These are phyloP conservation scores for Synaphobranchus kaupii DNA, from an alignment of 2,797 vertebrate species.

Conservation along the genomic window DNA sequence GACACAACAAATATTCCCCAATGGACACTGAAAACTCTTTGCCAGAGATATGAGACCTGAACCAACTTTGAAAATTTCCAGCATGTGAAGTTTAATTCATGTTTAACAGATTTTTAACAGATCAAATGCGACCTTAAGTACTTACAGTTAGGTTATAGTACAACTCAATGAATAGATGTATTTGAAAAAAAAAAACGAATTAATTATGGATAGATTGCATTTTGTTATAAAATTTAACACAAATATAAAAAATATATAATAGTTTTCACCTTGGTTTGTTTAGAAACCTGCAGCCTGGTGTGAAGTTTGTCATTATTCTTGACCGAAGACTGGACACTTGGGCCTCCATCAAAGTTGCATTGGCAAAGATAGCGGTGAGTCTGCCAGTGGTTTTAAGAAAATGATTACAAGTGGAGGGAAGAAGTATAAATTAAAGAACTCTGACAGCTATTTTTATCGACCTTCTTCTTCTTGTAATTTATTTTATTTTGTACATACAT, in stretches of 20 bases:
- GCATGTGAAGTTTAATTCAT: no score
- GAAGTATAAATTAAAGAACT: neutral
- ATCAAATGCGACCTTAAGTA: no score
- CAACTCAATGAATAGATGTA: neutral
- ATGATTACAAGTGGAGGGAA: neutral
- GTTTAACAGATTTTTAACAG: no score
- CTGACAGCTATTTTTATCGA: neutral
- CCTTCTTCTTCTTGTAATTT: neutral
- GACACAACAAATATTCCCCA: no score
- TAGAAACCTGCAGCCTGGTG: neutral
- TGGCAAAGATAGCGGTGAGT: conserved; percentile 18
- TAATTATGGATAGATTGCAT: neutral
- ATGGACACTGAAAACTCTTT: no score
- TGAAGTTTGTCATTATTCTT: conserved; percentile 14
- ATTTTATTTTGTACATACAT: neutral
- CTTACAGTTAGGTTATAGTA: neutral
- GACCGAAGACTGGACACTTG: conserved; percentile 18
- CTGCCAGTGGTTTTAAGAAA: neutral
- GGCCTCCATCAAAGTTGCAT: conserved; percentile 4
- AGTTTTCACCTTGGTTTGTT: neutral
- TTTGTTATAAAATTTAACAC: neutral
- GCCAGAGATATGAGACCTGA: no score
- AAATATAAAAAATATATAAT: neutral
- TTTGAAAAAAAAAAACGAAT: neutral
- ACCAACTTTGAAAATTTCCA: no score